Conservation (phyloP, 2,888 invertebrate genomes). For the Aporophyla nigra region DNA sequence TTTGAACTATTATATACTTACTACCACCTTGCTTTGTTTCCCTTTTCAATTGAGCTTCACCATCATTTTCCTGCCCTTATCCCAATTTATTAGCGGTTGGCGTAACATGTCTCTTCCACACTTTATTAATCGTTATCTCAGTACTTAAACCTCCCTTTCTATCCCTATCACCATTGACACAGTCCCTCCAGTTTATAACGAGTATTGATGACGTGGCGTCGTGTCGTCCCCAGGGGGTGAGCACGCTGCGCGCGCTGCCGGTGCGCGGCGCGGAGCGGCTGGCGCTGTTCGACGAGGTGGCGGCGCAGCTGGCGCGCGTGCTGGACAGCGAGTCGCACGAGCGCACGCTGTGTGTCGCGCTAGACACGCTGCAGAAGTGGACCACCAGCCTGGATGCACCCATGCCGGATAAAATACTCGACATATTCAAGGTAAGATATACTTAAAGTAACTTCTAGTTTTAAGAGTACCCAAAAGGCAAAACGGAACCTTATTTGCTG, state of each 20-base stretch:
- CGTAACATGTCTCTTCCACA: too few species aligned
- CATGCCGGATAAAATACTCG: slow-evolving; percentile 66
- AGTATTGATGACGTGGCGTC: too few species aligned
- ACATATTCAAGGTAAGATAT: slow-evolving; percentile 72
- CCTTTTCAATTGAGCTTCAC: too few species aligned
- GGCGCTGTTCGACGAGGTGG: slow-evolving; percentile 91
- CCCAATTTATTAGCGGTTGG: too few species aligned
- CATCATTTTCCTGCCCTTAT: too few species aligned
- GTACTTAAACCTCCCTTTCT: too few species aligned
- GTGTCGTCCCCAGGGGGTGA: slow-evolving; percentile 74
- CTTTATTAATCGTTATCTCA: too few species aligned
- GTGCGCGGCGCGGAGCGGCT: slow-evolving; percentile 91
- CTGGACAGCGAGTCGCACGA: slow-evolving; percentile 98
- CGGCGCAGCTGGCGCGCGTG: slow-evolving; percentile 93
- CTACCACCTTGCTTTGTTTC: too few species aligned
- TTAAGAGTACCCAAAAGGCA: background rate
- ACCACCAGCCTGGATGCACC: slow-evolving; percentile 84
- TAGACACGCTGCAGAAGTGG: slow-evolving; percentile 96
- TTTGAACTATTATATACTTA: too few species aligned
- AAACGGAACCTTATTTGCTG: too few species aligned
- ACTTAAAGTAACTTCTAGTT: background rate
- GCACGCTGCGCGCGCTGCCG: slow-evolving; percentile 89
- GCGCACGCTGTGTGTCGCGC: slow-evolving; percentile 95
- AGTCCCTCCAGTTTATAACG: too few species aligned
- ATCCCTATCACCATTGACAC: too few species aligned